phyloP scores from a whole-genome alignment of 2,888 invertebrate species.

The Aelia acuminata region DNA sequence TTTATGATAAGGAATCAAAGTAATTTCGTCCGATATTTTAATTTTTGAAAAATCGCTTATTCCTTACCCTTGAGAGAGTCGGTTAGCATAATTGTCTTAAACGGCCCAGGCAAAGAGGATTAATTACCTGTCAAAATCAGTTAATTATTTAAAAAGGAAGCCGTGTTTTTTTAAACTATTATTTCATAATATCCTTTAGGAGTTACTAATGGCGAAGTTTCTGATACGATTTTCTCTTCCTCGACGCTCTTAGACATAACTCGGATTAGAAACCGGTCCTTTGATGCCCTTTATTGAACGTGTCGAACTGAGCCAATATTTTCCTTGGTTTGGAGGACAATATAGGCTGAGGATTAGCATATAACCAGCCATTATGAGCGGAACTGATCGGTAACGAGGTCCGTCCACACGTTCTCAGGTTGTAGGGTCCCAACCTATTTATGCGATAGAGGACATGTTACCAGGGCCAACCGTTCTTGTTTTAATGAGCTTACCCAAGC shows the following conservation, averaged over 20 bases:
- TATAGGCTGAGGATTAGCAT: not conserved
- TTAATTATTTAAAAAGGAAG: not conserved
- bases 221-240: not conserved
- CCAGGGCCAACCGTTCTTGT: not conserved
- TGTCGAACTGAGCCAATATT: not conserved
- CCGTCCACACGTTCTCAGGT: not conserved
- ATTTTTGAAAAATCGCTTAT: not conserved
- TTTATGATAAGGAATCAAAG: not conserved
- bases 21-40: not conserved
- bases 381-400: not conserved
- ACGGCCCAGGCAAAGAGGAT: not conserved
- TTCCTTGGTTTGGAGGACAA: not conserved
- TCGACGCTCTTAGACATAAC: not conserved
- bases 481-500: constrained; percentile 23
- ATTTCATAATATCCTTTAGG: not conserved
- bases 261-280: not conserved
- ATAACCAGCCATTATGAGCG: not conserved
- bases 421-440: not conserved
- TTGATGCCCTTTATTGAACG: not conserved
- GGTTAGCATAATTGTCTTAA: not conserved
- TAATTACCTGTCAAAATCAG: not conserved
- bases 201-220: not conserved
- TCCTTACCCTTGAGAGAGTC: not conserved
- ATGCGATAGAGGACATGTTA: constrained; percentile 25
- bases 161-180: not conserved